Conservation (phyloP, 2,888 invertebrate genomes). For the Tillus elongatus region DNA sequence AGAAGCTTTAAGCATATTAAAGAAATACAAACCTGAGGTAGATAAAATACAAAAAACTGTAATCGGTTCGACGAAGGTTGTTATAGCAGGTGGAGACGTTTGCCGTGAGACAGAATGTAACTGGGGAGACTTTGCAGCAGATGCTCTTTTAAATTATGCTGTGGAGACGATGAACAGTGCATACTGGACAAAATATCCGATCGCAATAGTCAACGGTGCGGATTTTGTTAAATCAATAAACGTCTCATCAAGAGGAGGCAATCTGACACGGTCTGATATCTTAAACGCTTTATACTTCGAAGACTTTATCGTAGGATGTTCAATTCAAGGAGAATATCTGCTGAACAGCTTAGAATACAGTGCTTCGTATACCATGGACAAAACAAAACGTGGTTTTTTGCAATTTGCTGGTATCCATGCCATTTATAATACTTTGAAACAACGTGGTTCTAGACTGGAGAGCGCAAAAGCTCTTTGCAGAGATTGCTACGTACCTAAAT, state of each 20-base stretch:
- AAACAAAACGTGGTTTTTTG: conserved; percentile 69
- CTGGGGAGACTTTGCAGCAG: conserved; percentile 72
- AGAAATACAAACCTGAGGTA: conserved; percentile 51
- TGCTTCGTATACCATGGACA: too few species aligned
- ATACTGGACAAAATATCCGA: too few species aligned
- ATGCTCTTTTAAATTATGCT: conserved; percentile 60
- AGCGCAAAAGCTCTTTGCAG: conserved; percentile 59
- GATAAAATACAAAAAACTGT: conserved; percentile 45
- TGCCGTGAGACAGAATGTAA: conserved; percentile 75
- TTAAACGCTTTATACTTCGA: too few species aligned
- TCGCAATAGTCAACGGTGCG: too few species aligned
- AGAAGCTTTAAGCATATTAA: conserved; percentile 52
- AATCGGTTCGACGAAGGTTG: conserved; percentile 61
- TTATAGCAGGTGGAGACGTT: conserved; percentile 53
- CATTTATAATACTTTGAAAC: conserved; percentile 55
- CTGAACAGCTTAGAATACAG: too few species aligned
- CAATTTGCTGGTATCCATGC: conserved; percentile 74
- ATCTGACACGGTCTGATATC: too few species aligned
- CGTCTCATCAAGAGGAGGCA: too few species aligned
- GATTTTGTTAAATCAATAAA: too few species aligned
- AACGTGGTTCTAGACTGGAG: conserved; percentile 54
- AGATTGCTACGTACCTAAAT: conserved; percentile 53
- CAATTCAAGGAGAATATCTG: too few species aligned
- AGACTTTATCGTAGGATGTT: too few species aligned
- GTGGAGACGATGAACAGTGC: conserved; percentile 20